phyloP scores from a whole-genome alignment of 2,888 invertebrate species.

The Tachina lurida region DNA sequence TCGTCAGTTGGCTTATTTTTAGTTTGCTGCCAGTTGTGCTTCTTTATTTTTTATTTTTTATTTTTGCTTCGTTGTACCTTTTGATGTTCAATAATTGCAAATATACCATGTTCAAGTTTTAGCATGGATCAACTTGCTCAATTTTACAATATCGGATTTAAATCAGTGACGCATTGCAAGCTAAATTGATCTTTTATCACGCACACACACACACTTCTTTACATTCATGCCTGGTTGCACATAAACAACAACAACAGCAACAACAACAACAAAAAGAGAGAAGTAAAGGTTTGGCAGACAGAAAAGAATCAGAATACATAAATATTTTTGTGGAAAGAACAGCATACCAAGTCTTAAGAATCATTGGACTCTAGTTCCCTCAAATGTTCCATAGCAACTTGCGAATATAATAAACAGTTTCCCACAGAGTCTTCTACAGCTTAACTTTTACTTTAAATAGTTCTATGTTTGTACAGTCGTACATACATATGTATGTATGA shows the following conservation, averaged over 20 bases:
- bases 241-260: background rate
- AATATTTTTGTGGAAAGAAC: background rate
- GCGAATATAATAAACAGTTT: background rate
- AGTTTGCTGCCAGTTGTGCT: constrained; percentile 40
- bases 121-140: constrained; percentile 77
- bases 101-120: constrained; percentile 81
- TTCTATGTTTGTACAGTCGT: background rate
- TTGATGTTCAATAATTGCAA: constrained; percentile 82
- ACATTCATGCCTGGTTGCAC: constrained; percentile 48
- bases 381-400: background rate
- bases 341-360: background rate
- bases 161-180: constrained; percentile 80
- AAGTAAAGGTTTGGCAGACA: background rate
- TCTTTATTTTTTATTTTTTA: constrained; percentile 31
- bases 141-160: constrained; percentile 80
- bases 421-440: background rate
- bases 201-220: constrained; percentile 50
- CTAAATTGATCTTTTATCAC: constrained; percentile 82
- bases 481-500: constrained; percentile 50
- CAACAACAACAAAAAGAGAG: no score
- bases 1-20: constrained; percentile 24
- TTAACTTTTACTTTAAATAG: background rate
- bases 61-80: constrained; percentile 32
- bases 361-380: background rate
- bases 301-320: background rate